These are phyloP conservation scores for Bicyclus anynana DNA, from an alignment of 1,140 invertebrate genomes.

Conservation along the genomic window DNA sequence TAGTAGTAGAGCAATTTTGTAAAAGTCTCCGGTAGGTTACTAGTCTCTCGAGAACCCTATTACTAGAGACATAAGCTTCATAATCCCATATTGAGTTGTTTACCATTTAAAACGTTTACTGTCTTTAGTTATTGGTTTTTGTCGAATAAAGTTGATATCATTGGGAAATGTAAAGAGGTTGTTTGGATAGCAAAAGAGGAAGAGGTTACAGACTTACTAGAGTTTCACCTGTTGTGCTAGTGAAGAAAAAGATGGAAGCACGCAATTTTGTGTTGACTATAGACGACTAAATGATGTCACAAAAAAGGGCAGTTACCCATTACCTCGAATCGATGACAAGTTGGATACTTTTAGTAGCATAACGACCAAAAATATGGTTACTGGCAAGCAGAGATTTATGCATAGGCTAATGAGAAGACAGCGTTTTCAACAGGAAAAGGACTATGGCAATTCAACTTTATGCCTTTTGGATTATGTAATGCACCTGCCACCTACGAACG, in stretches of 20 bases:
- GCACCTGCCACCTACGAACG: slow-evolving; percentile 34
- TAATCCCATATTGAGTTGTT: too few species aligned
- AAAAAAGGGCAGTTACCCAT: slow-evolving; percentile 51
- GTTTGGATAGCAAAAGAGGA: too few species aligned
- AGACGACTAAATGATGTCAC: slow-evolving; percentile 23
- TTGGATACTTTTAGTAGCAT: slow-evolving; percentile 34
- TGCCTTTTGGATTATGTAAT: slow-evolving; percentile 66
- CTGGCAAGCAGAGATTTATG: slow-evolving; percentile 49
- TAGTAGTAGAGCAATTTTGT: too few species aligned
- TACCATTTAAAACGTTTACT: too few species aligned
- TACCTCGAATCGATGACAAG: slow-evolving; percentile 61
- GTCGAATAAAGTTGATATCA: too few species aligned
- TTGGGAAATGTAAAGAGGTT: too few species aligned
- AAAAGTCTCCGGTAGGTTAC: too few species aligned
- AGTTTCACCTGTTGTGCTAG: slow-evolving; percentile 48
- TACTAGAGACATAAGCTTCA: too few species aligned
- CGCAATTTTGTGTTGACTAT: slow-evolving; percentile 43
- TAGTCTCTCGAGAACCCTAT: too few species aligned
- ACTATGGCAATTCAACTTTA: slow-evolving; percentile 52
- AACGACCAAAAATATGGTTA: slow-evolving; percentile 62
- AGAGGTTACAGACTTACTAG: too few species aligned
- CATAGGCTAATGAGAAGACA: slow-evolving; percentile 61
- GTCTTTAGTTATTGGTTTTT: too few species aligned
- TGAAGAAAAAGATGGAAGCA: slow-evolving; percentile 47
- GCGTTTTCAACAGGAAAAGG: slow-evolving; percentile 60